Conservation (phyloP, 2,113 vertebrate species). For the Alligator sinensis region DNA sequence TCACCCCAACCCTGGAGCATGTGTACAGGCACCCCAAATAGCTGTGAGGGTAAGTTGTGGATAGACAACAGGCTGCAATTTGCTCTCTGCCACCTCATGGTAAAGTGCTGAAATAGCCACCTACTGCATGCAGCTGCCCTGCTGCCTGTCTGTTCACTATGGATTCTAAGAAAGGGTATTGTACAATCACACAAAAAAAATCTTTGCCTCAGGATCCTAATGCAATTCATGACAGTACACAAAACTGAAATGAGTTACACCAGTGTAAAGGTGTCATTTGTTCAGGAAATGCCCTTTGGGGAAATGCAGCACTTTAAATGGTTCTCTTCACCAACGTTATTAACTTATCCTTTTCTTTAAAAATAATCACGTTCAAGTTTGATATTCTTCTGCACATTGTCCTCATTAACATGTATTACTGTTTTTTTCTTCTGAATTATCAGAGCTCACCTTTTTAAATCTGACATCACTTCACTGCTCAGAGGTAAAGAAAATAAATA, state of each 20-base stretch:
- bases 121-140: no score
- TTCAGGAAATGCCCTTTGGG: conserved; percentile 24
- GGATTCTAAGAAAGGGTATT: no score
- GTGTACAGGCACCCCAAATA: no score
- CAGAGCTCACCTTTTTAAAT: neutral
- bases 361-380: neutral
- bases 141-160: no score
- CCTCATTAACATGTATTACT: neutral
- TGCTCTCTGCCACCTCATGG: no score
- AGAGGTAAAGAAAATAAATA: conserved; percentile 59
- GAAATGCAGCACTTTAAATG: neutral
- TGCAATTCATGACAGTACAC: neutral
- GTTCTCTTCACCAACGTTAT: neutral
- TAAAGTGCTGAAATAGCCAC: no score
- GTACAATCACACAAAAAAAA: no score
- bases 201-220: no score
- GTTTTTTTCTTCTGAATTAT: conserved; percentile 30
- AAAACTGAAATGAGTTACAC: neutral
- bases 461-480: conserved; percentile 43
- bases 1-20: no score
- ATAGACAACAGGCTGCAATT: no score
- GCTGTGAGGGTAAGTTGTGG: no score
- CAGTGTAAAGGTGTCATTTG: neutral
- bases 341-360: conserved; percentile 16
- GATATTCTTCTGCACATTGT: conserved; percentile 34